Evolutionary conservation across 2,888 invertebrate species (phyloP), one percentile per base, ranked within the genome.

Genomic region (Lasiommata megera): DNA sequence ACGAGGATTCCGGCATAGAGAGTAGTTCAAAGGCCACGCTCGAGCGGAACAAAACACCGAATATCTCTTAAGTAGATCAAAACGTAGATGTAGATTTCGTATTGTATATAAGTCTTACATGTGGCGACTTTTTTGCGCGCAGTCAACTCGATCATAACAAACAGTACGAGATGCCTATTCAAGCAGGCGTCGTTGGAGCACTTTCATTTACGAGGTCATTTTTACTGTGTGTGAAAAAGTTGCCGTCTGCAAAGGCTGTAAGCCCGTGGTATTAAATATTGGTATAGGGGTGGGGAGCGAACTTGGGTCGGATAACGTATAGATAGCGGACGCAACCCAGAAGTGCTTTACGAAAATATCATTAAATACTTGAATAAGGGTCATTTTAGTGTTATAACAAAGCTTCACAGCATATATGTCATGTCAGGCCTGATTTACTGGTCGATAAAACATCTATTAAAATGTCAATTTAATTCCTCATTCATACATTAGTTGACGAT

Each of bases 1-100:
- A 93, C 69, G 93, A 93, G 66, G 93, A 93, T 72, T 93, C 93
- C 28, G 93, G 93, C 3, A 93, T 93, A 47, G 93, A 93, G 73
- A 93, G 93, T 67, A 93, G 93, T 74, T 86, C 92, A 37, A 92
- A 92, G 60, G 89, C 91, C 1, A 93, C 93, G 7, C 83, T 93
- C 31, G 93, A 93, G 70, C 80, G 93, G 47, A 84, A 80, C 62
- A 76, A 79, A 59, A 63, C 75, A 14, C 71, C 79, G 12, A 79
- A 86, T 65, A 77, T 84, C 60, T 83, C 82, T 37, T 84, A 84
- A 72, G 54, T 60, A 58, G 54, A 62, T 54, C 61, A 16, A 34
- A 14, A 3, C 5, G 17, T 59, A 56, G 36, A 14, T 43, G 58
- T 70, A 64, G 60, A 57, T 63, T 62, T 62, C 66, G 63, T 67